Percentiles rank a stretch among this genome's conserved stretches.
phyloP scores from a whole-genome alignment of 2,113 vertebrate genomes.

The Tachycineta bicolor region DNA sequence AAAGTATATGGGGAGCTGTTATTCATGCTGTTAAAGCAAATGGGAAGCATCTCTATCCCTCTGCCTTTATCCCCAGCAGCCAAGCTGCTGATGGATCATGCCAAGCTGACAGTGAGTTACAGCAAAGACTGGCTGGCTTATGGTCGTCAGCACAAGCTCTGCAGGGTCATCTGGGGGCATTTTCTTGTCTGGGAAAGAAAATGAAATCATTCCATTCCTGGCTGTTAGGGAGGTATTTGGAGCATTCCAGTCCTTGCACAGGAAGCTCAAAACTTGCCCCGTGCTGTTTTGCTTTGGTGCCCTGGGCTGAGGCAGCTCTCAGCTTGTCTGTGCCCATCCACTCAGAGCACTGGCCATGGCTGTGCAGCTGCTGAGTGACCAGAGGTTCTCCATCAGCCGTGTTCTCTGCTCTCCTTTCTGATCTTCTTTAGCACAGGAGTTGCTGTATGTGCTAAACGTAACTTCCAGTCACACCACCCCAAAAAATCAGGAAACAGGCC shows the following conservation, averaged over 20 bases:
- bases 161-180: neutral
- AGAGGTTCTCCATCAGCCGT: neutral
- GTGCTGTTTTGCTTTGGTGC: neutral
- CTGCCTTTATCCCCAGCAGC: conserved; percentile 32
- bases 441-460: neutral
- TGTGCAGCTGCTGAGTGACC: neutral
- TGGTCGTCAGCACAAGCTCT: neutral
- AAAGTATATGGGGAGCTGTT: neutral
- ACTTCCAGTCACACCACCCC: neutral
- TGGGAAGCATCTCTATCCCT: neutral
- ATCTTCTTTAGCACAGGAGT: neutral
- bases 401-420: neutral
- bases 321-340: neutral
- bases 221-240: neutral
- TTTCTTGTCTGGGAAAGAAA: neutral
- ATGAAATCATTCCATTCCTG: neutral
- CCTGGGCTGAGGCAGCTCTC: neutral
- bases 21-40: conserved; percentile 21
- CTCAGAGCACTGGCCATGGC: fast-evolving
- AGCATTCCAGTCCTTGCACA: neutral
- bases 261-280: neutral
- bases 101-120: conserved; percentile 17
- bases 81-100: neutral
- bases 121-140: neutral
- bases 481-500: neutral